phyloP scores from a whole-genome alignment of 2,113 vertebrate species.

The Todiramphus saurophagus region DNA sequence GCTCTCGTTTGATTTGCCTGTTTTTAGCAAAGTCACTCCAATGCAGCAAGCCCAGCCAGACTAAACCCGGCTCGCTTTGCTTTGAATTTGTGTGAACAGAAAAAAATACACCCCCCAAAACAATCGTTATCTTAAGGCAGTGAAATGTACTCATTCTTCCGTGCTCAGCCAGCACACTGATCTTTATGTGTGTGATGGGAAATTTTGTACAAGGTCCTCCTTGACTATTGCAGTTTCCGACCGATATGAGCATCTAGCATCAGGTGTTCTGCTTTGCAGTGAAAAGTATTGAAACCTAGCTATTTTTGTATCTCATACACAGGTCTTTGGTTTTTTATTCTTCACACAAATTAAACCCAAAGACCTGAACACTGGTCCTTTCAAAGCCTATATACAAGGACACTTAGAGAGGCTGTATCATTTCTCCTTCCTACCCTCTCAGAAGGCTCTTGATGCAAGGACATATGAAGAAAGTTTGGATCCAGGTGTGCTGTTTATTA shows the following conservation, averaged over 20 bases:
- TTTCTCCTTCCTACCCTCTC: background rate
- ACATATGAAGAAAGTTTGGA: background rate
- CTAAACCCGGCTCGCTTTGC: background rate
- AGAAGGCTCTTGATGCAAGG: background rate
- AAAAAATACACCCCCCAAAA: too few species aligned
- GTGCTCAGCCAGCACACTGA: background rate
- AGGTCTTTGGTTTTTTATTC: background rate
- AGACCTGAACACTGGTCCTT: background rate
- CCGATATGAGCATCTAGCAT: background rate
- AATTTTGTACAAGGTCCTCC: background rate
- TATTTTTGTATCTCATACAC: background rate
- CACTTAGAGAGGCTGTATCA: background rate
- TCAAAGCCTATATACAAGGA: background rate
- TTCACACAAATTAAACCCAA: background rate
- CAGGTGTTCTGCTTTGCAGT: background rate
- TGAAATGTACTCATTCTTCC: background rate
- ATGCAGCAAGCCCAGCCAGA: background rate
- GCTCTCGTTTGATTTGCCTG: conserved; percentile 9
- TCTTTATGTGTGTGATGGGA: background rate
- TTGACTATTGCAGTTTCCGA: background rate
- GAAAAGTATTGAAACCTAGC: background rate
- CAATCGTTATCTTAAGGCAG: background rate
- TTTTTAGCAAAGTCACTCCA: conserved; percentile 16
- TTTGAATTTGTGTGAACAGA: background rate
- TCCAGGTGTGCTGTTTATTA: background rate